Conservation (phyloP, 1,140 invertebrate species). For the Drosophila serrata region DNA sequence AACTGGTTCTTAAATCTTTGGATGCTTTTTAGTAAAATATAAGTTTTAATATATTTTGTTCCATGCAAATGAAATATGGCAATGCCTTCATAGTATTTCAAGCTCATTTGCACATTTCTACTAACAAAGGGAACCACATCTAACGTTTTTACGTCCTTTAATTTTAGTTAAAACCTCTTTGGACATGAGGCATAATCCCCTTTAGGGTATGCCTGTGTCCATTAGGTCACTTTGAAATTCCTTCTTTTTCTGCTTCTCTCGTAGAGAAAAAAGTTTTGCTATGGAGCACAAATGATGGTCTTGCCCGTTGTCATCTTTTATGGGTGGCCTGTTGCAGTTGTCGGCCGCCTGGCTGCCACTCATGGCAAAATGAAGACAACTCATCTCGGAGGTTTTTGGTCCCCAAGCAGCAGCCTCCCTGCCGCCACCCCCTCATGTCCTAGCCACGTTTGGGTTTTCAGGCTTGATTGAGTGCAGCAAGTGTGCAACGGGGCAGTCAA, state of each 20-base stretch:
- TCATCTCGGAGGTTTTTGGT: constrained; percentile 22
- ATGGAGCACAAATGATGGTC: constrained; percentile 11
- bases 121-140: not conserved
- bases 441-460: not conserved
- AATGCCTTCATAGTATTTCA: not conserved
- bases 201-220: constrained; percentile 10
- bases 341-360: constrained; percentile 34
- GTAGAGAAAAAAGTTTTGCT: constrained; percentile 6
- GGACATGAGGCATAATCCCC: constrained; percentile 2
- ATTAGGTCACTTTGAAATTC: constrained; percentile 13
- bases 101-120: not conserved
- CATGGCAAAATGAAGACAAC: constrained; percentile 45
- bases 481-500: constrained; percentile 35
- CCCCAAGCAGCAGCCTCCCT: not conserved
- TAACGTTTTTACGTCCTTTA: not conserved
- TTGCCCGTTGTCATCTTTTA: constrained; percentile 35
- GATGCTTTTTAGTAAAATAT: not conserved
- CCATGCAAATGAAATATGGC: not conserved
- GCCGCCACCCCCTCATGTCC: not conserved
- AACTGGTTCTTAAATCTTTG: not conserved
- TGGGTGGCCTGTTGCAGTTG: constrained; percentile 41
- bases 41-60: no score
- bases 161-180: constrained; percentile 11
- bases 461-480: constrained; percentile 44
- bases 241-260: constrained; percentile 2